Evolutionary conservation across 2,888 invertebrate species (phyloP).

Genomic region (Diaprepes abbreviatus): DNA sequence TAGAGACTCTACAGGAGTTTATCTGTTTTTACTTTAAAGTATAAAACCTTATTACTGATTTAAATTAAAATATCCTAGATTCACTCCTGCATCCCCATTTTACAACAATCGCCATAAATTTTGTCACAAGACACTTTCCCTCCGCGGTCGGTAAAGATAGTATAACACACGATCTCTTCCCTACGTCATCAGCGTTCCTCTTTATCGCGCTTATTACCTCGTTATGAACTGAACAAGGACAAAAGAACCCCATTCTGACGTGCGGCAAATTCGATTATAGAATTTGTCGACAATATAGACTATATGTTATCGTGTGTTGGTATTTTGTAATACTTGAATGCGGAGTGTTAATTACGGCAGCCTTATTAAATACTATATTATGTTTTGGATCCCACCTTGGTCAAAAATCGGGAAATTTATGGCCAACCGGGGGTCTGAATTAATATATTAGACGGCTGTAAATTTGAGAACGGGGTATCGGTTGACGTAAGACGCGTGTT

Average conservation of each 20-base stretch:
- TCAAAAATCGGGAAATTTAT: slow-evolving; percentile 65
- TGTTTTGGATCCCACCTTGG: slow-evolving; percentile 66
- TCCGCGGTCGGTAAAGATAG: slow-evolving; percentile 43
- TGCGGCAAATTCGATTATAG: slow-evolving; percentile 36
- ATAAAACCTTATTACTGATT: no score
- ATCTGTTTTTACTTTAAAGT: no score
- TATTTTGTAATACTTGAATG: slow-evolving; percentile 64
- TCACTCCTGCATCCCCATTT: slow-evolving; percentile 31
- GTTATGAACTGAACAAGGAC: slow-evolving; percentile 34
- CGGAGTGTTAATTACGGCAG: slow-evolving; percentile 65
- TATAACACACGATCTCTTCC: slow-evolving; percentile 25
- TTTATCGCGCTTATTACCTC: slow-evolving; percentile 9
- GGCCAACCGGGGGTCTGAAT: slow-evolving; percentile 31
- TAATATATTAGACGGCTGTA: slow-evolving; percentile 45
- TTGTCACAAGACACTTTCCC: slow-evolving; percentile 49
- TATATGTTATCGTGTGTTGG: slow-evolving; percentile 66
- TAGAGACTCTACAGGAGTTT: no score
- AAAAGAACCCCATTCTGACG: slow-evolving; percentile 19
- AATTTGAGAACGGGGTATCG: slow-evolving; percentile 45
- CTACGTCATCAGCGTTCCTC: slow-evolving; percentile 33
- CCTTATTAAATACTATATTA: slow-evolving; percentile 69
- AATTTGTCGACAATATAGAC: slow-evolving; percentile 60
- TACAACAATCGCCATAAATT: slow-evolving; percentile 64
- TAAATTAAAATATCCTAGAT: not conserved
- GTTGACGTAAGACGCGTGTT: slow-evolving; percentile 46